A percentile compares a stretch with the other conserved stretches of the same genome.
Conservation (phyloP, 2,113 vertebrate genomes). For the Micromys minutus region DNA sequence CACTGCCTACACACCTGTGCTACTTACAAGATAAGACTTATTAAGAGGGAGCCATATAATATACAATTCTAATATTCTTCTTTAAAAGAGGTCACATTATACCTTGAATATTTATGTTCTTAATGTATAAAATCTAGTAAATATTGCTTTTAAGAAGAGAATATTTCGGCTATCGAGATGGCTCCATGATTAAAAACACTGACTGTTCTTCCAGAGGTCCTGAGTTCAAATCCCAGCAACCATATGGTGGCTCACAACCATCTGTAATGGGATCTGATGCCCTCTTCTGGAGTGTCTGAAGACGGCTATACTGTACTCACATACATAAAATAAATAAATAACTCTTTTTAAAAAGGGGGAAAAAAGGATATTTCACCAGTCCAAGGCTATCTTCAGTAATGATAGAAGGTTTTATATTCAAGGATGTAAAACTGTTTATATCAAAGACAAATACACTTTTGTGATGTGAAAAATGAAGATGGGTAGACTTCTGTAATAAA, state of each 20-base stretch:
- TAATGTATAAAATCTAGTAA: constrained; percentile 26
- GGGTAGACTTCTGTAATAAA: constrained; percentile 1
- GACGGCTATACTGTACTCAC: no score
- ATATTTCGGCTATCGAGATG: no score
- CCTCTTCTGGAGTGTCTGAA: no score
- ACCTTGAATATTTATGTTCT: background rate
- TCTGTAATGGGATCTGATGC: no score
- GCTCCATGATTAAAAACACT: no score
- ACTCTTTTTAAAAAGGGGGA: no score
- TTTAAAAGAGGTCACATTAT: constrained; percentile 48
- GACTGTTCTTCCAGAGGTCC: no score
- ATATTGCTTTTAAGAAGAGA: background rate
- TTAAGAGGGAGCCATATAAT: background rate
- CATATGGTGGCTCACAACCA: no score
- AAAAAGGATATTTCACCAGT: constrained; percentile 6
- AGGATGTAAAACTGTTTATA: background rate
- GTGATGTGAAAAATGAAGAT: background rate
- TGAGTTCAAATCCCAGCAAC: no score
- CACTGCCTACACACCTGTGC: background rate
- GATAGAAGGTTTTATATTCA: constrained; percentile 26
- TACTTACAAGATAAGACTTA: background rate
- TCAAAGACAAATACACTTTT: constrained; percentile 30
- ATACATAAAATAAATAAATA: no score
- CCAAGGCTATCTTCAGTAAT: constrained; percentile 3
- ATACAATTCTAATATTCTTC: background rate